Evolutionary conservation across 2,888 invertebrate species (phyloP), one percentile per base, ranked within the genome.

Genomic region (Morpho helenor): DNA sequence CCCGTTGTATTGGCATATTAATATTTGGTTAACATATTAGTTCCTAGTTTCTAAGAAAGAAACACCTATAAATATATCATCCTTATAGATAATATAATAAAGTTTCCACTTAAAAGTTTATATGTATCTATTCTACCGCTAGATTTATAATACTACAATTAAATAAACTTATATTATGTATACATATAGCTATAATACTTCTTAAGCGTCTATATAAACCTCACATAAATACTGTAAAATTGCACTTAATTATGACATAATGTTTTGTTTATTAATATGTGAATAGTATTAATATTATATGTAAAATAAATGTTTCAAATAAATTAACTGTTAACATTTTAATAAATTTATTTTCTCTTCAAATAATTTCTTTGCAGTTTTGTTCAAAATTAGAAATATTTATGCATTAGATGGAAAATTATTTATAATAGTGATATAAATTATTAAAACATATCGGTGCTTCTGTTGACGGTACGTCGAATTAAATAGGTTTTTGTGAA

Each of bases 381-480:
- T 31, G 3, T 31, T 31, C 0, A 31, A 31, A 31, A 5, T 31
- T 31, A 31, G 31, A 16, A 16, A 31, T 31, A 31, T 31, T 2
- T 31, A 31, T 3, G 31, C 16, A 49, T 49, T 39, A 31, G 44
- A 10, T 31, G 31, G 31, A 44, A 23, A 51, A 8, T 43, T 7
- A 52, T 16, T 43, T 7, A 52, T 16, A 55, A 55, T 57, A 52
- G 43, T 49, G 49, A 45, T 49, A 49, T 64, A 61, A 61, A 64
- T 59, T 58, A 60, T 62, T 62, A 59, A 69, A 68, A 80, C 74
- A 79, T 79, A 77, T 77, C 79, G 85, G 85, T 86, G 85, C 84
- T 84, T 85, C 74, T 65, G 82, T 85, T 85, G 79, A 84, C 79
- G 82, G 80, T 82, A 82, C 76, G 79, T 80, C 62, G 50, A 50